phyloP scores from a whole-genome alignment of 2,888 invertebrate genomes.

The Philonicus albiceps region DNA sequence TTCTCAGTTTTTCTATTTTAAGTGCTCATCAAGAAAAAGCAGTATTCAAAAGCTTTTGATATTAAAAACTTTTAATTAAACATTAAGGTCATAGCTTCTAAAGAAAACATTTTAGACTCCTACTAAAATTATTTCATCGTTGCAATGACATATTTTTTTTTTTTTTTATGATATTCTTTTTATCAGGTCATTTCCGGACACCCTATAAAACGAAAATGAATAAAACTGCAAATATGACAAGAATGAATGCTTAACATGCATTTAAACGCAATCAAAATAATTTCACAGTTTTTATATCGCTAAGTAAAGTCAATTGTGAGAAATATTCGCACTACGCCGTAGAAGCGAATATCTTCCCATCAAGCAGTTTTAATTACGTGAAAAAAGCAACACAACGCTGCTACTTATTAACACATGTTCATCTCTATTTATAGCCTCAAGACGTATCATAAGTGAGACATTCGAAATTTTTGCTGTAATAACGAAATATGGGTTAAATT shows the following conservation, averaged over 20 bases:
- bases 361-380: not conserved
- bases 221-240: not conserved
- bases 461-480: not conserved
- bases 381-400: not conserved
- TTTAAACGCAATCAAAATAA: not conserved
- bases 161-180: not conserved
- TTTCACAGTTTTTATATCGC: not conserved
- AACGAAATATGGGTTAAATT: not conserved
- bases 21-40: too few species aligned
- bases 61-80: too few species aligned
- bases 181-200: not conserved
- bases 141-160: too few species aligned
- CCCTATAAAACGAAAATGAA: not conserved
- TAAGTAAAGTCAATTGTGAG: not conserved
- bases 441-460: not conserved
- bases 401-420: not conserved
- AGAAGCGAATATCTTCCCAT: not conserved
- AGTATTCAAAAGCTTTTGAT: too few species aligned
- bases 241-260: not conserved
- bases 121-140: not conserved
- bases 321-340: not conserved
- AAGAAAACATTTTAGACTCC: too few species aligned
- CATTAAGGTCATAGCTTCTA: too few species aligned
- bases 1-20: too few species aligned
- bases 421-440: not conserved